Evolutionary conservation across 2,113 vertebrate genomes (phyloP).

Genomic region (Cottus gobio): DNA sequence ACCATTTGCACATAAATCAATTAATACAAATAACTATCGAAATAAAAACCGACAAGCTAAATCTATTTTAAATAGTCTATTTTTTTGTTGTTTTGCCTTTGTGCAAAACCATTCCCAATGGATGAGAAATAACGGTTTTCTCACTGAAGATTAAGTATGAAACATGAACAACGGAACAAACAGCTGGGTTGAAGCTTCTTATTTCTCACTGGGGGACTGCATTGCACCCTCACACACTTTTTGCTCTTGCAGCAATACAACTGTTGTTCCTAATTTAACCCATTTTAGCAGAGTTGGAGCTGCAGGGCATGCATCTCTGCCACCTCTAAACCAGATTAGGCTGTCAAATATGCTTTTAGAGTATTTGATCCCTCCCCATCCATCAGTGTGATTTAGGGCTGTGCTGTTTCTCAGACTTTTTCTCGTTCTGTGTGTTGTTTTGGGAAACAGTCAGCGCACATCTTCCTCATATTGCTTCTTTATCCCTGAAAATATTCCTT

Average conservation of each 20-base stretch:
- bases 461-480: constrained; percentile 9
- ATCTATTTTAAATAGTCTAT: constrained; percentile 19
- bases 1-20: neutral
- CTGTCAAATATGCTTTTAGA: constrained; percentile 65
- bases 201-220: constrained; percentile 26
- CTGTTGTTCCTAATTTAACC: constrained; percentile 61
- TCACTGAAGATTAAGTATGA: constrained; percentile 31
- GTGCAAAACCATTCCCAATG: constrained; percentile 6
- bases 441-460: constrained; percentile 4
- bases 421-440: constrained; percentile 1
- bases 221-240: constrained; percentile 16
- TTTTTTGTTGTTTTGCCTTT: constrained; percentile 10
- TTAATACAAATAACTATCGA: neutral
- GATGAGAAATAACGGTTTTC: constrained; percentile 17
- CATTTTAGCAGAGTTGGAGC: constrained; percentile 53
- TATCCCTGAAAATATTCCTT: neutral
- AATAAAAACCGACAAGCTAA: constrained; percentile 2
- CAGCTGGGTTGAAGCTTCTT: constrained; percentile 34
- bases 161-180: constrained; percentile 27
- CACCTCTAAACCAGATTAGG: constrained; percentile 68
- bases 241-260: constrained; percentile 52
- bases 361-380: constrained; percentile 21
- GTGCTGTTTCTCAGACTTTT: constrained; percentile 20
- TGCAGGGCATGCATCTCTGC: constrained; percentile 61
- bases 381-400: constrained; percentile 59